Conservation (phyloP, 2,888 invertebrate species). For the Petrolisthes manimaculis region DNA sequence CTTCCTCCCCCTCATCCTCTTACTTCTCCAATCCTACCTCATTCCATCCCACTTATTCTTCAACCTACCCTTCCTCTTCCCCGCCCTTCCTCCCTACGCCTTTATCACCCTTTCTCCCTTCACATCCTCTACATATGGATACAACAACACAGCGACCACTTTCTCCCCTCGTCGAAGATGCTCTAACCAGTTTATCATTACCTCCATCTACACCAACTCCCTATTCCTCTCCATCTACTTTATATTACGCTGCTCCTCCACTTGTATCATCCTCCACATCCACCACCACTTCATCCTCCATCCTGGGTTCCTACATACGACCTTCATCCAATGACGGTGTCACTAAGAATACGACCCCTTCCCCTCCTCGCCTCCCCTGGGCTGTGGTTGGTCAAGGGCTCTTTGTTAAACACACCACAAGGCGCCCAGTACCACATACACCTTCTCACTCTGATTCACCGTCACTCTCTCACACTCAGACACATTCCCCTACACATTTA, state of each 20-base stretch:
- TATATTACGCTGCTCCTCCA: not conserved
- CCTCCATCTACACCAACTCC: not conserved
- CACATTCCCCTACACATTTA: not conserved
- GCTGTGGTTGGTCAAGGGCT: not conserved
- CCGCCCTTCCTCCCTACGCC: too few relatives aligned
- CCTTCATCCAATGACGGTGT: not conserved
- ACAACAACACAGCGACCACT: too few relatives aligned
- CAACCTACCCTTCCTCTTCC: too few relatives aligned
- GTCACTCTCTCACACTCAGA: not conserved
- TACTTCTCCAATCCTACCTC: not conserved
- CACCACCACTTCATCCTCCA: not conserved
- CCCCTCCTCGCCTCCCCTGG: not conserved
- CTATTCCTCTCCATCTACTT: not conserved
- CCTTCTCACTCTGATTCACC: not conserved
- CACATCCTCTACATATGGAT: too few relatives aligned
- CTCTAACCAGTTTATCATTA: not conserved
- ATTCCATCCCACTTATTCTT: too few relatives aligned
- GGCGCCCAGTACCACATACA: not conserved
- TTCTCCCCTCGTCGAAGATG: too few relatives aligned
- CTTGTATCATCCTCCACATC: not conserved
- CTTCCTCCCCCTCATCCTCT: not conserved
- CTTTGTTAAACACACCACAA: not conserved
- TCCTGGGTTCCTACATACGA: constrained; percentile 3
- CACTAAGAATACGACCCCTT: not conserved
- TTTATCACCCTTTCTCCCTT: too few relatives aligned